Evolutionary conservation across 2,797 vertebrate species (phyloP), one percentile per base, ranked within the genome.

Genomic region (Crax fasciolata): DNA sequence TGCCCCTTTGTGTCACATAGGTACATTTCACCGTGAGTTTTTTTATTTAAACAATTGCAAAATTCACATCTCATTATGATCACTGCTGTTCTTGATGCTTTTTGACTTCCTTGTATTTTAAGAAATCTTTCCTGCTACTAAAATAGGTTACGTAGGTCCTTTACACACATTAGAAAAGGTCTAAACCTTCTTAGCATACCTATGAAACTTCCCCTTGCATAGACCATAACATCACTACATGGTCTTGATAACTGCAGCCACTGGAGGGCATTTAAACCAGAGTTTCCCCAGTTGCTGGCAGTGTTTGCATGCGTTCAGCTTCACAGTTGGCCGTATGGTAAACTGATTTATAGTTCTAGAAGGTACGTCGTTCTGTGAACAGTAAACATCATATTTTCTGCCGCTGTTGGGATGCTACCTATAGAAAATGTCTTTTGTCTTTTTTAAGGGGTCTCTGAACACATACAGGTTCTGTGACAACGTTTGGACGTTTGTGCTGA

Each of bases 381-480:
- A 67, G 18, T 74, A 41, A 84, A 18, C 23, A 3, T 25, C 2
- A 0, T 78, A 17, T 89, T 85, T 90, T 59, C 61, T 94, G 17
- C 58, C 90, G 38, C 21, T 88, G 94, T 58, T 35, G 79, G 81
- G 59, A 30, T 91, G 48, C 2, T 7, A 79, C 13, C 73, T 90
- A 66, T 24, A 87, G 88, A 84, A 94, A 84, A 80, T 96, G 41
- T 94, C 94, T 97, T 63, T 96, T 87, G 78, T 97, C 94, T 93
- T 77, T 96, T 97, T 93, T 18, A 97, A 99, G 99, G 99, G 99
- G 25, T 99, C 99, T 66, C 98, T 99, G 95, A 99, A 99, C 96
- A 99, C 99, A 0, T 99, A 99, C 98, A 97, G 99, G 95, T 99
- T 99, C 98, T 99, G 99, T 87, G 99, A 99, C 98, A 99, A 99